Percentiles rank a stretch among this genome's conserved stretches.
Evolutionary conservation across 2,797 vertebrate species (phyloP).

Genomic region (Apogon hyalosoma): DNA sequence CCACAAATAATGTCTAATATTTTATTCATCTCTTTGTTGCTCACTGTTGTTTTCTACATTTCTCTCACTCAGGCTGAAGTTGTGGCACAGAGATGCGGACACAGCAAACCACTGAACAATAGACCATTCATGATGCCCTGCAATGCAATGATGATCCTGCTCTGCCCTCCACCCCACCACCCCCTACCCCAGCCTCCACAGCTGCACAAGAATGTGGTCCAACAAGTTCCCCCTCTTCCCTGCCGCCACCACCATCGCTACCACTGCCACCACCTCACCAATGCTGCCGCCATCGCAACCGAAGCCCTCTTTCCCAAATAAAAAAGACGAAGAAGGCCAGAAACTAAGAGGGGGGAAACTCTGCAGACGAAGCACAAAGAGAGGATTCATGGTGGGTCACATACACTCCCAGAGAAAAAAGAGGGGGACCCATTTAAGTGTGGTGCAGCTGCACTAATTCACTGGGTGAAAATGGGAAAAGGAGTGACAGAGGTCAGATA

Average conservation of each 20-base stretch:
- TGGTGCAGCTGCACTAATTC: slow-evolving; percentile 89
- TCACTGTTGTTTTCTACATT: slow-evolving; percentile 31
- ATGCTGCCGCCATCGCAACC: slow-evolving; percentile 73
- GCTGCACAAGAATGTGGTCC: slow-evolving; percentile 89
- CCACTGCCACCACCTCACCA: slow-evolving; percentile 74
- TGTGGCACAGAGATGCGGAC: slow-evolving; percentile 72
- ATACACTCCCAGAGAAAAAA: slow-evolving; percentile 80
- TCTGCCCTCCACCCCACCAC: slow-evolving; percentile 67
- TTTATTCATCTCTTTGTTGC: slow-evolving; percentile 7
- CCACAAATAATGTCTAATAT: slow-evolving; percentile 15
- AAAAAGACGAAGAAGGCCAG: slow-evolving; percentile 76
- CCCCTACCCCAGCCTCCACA: slow-evolving; percentile 79
- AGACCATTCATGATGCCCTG: slow-evolving; percentile 85
- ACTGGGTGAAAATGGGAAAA: slow-evolving; percentile 84
- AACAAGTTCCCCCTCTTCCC: slow-evolving; percentile 74
- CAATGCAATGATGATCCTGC: slow-evolving; percentile 84
- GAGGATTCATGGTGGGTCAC: slow-evolving; percentile 84
- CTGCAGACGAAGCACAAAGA: slow-evolving; percentile 84
- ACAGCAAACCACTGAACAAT: slow-evolving; percentile 81
- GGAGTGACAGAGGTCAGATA: slow-evolving; percentile 82
- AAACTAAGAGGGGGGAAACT: slow-evolving; percentile 74
- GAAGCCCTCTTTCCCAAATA: slow-evolving; percentile 73
- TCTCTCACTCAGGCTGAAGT: slow-evolving; percentile 46
- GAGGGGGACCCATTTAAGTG: slow-evolving; percentile 86
- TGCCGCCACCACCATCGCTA: slow-evolving; percentile 69